Conservation (phyloP, 2,888 invertebrate species). For the Heterodera filipjevi region DNA sequence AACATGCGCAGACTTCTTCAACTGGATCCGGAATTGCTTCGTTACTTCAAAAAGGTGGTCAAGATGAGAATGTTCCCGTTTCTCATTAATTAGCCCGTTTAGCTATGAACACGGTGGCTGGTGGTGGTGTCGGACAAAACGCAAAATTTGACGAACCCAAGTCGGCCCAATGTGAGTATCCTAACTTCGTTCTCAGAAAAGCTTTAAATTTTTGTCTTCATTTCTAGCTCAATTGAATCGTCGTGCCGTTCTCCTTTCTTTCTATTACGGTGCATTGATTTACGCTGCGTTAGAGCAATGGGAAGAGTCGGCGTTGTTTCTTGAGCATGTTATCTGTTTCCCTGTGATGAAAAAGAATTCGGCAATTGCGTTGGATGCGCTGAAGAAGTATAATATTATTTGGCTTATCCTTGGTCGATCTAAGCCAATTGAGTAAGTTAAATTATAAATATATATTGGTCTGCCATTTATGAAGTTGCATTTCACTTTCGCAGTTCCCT, state of each 20-base stretch:
- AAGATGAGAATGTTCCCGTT: background rate
- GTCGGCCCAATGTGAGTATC: background rate
- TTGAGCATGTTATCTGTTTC: constrained; percentile 39
- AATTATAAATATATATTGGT: background rate
- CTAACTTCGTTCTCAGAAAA: background rate
- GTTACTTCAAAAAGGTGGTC: constrained; percentile 19
- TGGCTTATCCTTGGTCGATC: constrained; percentile 39
- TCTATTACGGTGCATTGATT: constrained; percentile 46
- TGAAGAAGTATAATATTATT: constrained; percentile 43
- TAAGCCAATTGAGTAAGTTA: constrained; percentile 25
- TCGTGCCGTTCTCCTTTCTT: constrained; percentile 33
- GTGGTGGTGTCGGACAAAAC: constrained; percentile 8
- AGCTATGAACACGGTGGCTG: constrained; percentile 15
- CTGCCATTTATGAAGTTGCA: background rate
- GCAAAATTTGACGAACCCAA: constrained; percentile 3
- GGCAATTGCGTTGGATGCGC: constrained; percentile 38
- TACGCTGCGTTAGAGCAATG: constrained; percentile 35
- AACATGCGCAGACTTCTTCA: constrained; percentile 12
- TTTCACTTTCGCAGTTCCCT: constrained; percentile 16
- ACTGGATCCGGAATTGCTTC: constrained; percentile 13
- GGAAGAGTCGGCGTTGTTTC: constrained; percentile 40
- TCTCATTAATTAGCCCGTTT: background rate
- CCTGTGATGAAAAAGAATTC: constrained; percentile 35
- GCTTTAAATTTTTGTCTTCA: background rate
- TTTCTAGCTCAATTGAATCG: background rate